Evolutionary conservation across 2,113 vertebrate species (phyloP), one percentile per base, ranked within the genome.

Genomic region (Puma concolor): DNA sequence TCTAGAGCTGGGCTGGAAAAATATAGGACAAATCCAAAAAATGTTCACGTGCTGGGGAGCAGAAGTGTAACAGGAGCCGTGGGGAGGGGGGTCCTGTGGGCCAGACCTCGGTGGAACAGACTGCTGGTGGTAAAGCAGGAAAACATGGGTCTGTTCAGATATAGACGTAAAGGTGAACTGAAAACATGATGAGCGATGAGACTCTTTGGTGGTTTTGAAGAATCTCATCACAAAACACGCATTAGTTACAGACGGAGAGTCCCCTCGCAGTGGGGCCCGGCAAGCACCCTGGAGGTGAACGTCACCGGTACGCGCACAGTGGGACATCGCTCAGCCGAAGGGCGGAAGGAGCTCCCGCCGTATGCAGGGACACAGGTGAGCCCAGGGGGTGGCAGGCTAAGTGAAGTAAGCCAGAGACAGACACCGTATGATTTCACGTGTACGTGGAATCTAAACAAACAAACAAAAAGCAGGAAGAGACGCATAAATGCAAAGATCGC

Each of bases 81-180:
- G 21, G 57, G 57, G 19, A 21, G 7, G 21, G 25, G 72, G 41
- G 12, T 8, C 41, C 38, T 8, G 13, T 6, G 5, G 41, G 72
- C 41, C 74, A 77, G 74, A 29, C 27, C 41, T 23, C 21, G 8
- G 21, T 4, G 16, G 74, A 8, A 4, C 21, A 4, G 33, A 23
- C 6, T 7, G 33, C 21, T 7, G 21, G n/a, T 2, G 15, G 19
- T 36, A 12, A 63, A 9, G 38, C 1, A 16, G 81, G 44, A 8
- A 17, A 38, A 29, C 36, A 63, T 1, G 8, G 29, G 36, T 41
- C 81, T 17, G 4, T 29, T 29, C 36, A 41, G 81, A 63, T 10
- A 19, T 1, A 19, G 41, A 19, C 5, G 1, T 13, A 19, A 0
- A 44, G 17, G 38, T 1, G 41, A 41, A 11, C 15, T 41, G 15